These are phyloP conservation scores for Erebia palarica DNA, from an alignment of 2,888 invertebrate species.

Conservation along the genomic window DNA sequence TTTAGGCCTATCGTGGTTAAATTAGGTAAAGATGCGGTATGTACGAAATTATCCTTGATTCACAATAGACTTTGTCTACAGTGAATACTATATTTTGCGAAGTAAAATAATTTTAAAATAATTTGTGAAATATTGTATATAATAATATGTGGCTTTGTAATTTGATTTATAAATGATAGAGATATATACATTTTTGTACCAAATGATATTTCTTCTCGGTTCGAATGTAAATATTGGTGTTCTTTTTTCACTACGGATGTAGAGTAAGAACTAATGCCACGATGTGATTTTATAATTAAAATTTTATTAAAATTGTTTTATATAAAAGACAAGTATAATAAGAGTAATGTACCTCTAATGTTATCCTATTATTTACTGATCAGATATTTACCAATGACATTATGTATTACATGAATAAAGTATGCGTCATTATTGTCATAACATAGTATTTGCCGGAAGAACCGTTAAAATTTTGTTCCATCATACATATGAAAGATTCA, in stretches of 20 bases:
- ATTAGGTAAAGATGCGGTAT: background rate
- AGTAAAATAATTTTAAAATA: constrained; percentile 46
- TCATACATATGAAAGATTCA: background rate
- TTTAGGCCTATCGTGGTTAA: background rate
- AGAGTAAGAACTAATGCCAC: constrained; percentile 51
- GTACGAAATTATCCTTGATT: background rate
- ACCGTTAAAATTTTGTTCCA: background rate
- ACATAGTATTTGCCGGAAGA: background rate
- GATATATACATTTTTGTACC: constrained; percentile 47
- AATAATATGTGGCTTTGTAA: constrained; percentile 43
- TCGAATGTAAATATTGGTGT: constrained; percentile 51
- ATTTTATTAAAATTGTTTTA: constrained; percentile 51
- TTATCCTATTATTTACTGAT: constrained; percentile 39
- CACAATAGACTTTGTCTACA: constrained; percentile 18
- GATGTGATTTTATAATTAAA: constrained; percentile 53
- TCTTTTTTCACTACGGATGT: constrained; percentile 47
- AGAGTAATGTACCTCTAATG: constrained; percentile 32
- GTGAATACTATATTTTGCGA: constrained; percentile 41
- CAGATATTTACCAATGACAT: constrained; percentile 8
- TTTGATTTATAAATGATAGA: constrained; percentile 40
- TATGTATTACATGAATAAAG: background rate
- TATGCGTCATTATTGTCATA: background rate
- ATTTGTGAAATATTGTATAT: constrained; percentile 50
- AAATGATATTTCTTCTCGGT: constrained; percentile 43
- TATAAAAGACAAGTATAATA: constrained; percentile 61